Evolutionary conservation across 2,888 invertebrate species (phyloP), one percentile per base, ranked within the genome.

Genomic region (Tanytarsus gracilentus): DNA sequence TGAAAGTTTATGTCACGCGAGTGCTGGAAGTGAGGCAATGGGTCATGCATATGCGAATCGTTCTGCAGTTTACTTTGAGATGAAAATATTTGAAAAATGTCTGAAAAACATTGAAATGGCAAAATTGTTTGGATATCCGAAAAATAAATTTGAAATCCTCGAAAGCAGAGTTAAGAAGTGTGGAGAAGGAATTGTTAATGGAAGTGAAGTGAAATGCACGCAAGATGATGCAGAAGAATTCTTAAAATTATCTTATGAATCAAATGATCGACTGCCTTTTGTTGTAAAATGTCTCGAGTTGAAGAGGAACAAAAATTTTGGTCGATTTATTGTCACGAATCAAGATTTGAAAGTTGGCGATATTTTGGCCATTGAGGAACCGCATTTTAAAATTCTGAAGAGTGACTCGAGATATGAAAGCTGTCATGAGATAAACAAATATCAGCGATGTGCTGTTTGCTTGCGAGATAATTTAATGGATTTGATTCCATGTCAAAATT

Each of bases 321-420:
- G 91, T 0, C 77, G 90, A 48, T 84, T 83, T 69, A 75, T 92
- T 4, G 73, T 84, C 55, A 85, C 88, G 1, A 79, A 77, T 16
- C 77, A 78, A 62, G 79, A 85, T 67, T 81, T 90, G 62, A 70
- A 75, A 64, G 81, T 85, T 40, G 55, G 55, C 9, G 39, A 55
- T n/a, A 55, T 55, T 26, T 23, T 55, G 16, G 39, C 55, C 14
- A 9, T 55, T 40, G 55, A 55, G n/a, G 26, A 33, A 6, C 55
- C 55, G 1, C 88, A 88, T 51, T 89, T 92, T 69, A 73, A 91
- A 6, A 69, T 95, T 29, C 83, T 81, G 1, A 75, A 85, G 49
- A 94, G 95, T 72, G 77, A 83, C 61, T 86, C 92, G 0, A 92
- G 83, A 69, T 77, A 81, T 23, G 76, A 79, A 2, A 73, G 83